phyloP scores from a whole-genome alignment of 2,113 vertebrate species.

The Stegastes partitus region DNA sequence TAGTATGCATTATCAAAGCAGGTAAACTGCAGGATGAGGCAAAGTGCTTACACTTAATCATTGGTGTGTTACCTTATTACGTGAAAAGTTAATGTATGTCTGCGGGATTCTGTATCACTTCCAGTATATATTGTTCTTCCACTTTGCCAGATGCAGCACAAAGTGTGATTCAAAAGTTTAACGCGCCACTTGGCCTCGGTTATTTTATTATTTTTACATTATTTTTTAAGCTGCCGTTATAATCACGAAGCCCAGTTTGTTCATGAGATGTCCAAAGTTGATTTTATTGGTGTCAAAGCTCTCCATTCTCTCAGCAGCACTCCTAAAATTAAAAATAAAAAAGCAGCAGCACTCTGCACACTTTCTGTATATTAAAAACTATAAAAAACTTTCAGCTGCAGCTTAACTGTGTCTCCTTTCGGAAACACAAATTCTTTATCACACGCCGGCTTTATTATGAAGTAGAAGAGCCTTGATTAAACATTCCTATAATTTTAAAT shows the following conservation, averaged over 20 bases:
- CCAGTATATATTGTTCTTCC: constrained; percentile 19
- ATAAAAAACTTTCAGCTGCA: neutral
- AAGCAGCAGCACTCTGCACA: neutral
- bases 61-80: constrained; percentile 70
- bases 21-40: constrained; percentile 71
- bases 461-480: constrained; percentile 21
- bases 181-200: neutral
- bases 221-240: neutral
- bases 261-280: constrained; percentile 2
- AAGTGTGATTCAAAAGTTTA: neutral
- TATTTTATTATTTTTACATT: constrained; percentile 14
- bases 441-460: neutral
- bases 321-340: constrained; percentile 9
- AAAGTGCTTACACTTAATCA: constrained; percentile 83
- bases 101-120: constrained; percentile 49
- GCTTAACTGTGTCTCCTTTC: neutral
- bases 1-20: constrained; percentile 81
- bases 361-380: constrained; percentile 1
- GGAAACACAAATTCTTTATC: neutral
- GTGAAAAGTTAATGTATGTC: constrained; percentile 73
- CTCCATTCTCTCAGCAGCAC: constrained; percentile 1
- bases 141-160: constrained; percentile 11
- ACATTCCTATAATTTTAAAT: constrained; percentile 13
- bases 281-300: no score
- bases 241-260: neutral